phyloP scores from a whole-genome alignment of 1,140 invertebrate species.

The Maconellicoccus hirsutus region DNA sequence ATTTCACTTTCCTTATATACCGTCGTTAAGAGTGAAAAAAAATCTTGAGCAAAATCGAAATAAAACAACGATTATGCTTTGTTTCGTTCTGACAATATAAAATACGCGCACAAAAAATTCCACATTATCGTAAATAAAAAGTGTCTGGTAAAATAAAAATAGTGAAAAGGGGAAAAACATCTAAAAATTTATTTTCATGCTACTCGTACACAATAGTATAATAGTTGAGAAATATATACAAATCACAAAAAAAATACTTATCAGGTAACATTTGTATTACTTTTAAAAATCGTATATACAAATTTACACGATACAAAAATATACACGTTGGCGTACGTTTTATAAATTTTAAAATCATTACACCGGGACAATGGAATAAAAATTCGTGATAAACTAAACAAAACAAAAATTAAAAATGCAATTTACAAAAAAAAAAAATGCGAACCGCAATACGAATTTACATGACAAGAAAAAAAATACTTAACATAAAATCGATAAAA shows the following conservation, averaged over 20 bases:
- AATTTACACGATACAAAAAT: neutral
- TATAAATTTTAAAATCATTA: no score
- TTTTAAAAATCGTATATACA: neutral
- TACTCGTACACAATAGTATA: neutral
- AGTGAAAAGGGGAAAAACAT: neutral
- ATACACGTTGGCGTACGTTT: no score
- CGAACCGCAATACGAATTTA: neutral
- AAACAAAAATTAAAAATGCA: neutral
- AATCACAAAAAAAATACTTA: constrained; percentile 2
- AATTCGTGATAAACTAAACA: neutral
- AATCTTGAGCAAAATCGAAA: neutral
- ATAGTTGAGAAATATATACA: neutral
- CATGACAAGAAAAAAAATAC: neutral
- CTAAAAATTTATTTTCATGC: neutral
- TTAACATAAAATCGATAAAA: neutral
- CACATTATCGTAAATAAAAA: no score
- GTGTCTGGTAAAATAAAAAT: neutral
- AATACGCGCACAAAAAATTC: no score
- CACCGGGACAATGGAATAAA: no score
- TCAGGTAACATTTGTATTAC: constrained; percentile 4
- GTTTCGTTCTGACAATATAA: no score
- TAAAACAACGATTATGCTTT: neutral
- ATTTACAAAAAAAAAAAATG: neutral
- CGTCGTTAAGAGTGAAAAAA: neutral
- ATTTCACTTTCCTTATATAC: neutral